Base-by-base conservation (phyloP, 2,113 vertebrate genomes). In the Podiceps cristatus region DNA sequence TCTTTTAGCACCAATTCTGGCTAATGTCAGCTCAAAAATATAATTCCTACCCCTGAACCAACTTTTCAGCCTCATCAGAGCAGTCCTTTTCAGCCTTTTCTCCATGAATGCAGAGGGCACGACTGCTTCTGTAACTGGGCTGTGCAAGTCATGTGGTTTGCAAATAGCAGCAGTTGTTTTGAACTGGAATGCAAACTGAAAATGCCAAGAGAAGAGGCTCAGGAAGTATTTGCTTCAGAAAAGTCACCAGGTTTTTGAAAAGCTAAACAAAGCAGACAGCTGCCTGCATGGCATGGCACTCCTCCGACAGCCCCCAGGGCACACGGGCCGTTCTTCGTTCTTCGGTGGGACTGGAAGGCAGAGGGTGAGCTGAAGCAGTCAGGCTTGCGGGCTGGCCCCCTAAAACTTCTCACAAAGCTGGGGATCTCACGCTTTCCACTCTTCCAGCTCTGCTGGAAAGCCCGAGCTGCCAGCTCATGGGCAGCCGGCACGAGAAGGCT, bases 301-400 rank as follows among this genome's bases (percentile, higher is more conserved):
- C 28, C 72, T 67, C 8, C 8, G 40, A 53, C 66, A 90, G 44
- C 28, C 37, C 47, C 31, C 18, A 5, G 37, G 25, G 22, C 58
- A 47, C 33, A 35, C 0, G 1, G 27, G 69, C 28, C 60, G 23
- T 27, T 52, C 59, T 52, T 28, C 60, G 23, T 27, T 52, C 59
- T 52, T 18, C 28, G 24, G 10, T 47, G 47, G 58, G 64, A 62
- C 37, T 7, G 33, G 13, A 37, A 33, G 62, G 62, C 62, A 63
- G 42, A 37, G 22, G 44, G 18, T 37, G 12, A 76, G 24, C 28
- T 1, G 1, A 66, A 72, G 58, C 50, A 81, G 33, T 28, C 1
- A 0, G 17, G 17, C 13, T 64, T 1, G 1, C 0, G 2, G 37
- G 15, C 35, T 64, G 27, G 22, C 10, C 19, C 16, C 31, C 17